A percentile compares a stretch with the other conserved stretches of the same genome.
Evolutionary conservation across 1,140 invertebrate genomes (phyloP).

Genomic region (Halotydeus destructor): DNA sequence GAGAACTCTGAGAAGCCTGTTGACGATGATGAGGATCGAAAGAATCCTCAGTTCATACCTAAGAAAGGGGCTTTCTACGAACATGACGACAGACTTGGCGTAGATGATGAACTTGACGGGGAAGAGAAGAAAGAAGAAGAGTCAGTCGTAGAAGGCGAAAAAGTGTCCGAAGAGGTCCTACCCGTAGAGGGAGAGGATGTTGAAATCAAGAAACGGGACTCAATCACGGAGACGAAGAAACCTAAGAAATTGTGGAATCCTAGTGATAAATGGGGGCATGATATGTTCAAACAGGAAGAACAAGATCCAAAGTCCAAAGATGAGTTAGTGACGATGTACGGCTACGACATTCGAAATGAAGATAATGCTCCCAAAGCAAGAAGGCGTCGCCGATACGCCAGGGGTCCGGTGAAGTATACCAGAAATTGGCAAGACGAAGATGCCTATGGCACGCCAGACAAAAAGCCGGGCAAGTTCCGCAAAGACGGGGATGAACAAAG

Average conservation of each 20-base stretch:
- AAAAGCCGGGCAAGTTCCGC: constrained; percentile 8
- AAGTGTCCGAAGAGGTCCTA: constrained; percentile 15
- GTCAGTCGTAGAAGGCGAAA: constrained; percentile 29
- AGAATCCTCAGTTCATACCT: constrained; percentile 90
- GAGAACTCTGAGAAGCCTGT: constrained; percentile 14
- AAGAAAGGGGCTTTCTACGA: constrained; percentile 89
- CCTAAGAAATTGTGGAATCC: constrained; percentile 30
- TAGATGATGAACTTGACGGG: constrained; percentile 34
- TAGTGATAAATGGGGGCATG: constrained; percentile 65
- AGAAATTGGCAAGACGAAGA: constrained; percentile 77
- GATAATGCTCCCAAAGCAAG: constrained; percentile 68
- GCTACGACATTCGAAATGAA: constrained; percentile 81
- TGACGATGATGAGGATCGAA: constrained; percentile 78
- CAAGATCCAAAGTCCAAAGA: constrained; percentile 67
- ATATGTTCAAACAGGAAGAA: constrained; percentile 54
- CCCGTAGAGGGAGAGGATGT: not conserved
- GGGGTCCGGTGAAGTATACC: constrained; percentile 72
- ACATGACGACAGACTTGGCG: constrained; percentile 61
- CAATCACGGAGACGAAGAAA: constrained; percentile 10
- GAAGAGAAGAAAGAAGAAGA: constrained; percentile 25
- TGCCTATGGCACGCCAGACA: constrained; percentile 42
- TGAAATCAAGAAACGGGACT: not conserved
- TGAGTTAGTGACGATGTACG: constrained; percentile 68
- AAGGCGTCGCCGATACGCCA: constrained; percentile 57
- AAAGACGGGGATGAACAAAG: constrained; percentile 9